These are phyloP conservation scores for Lacanobia wlatinum DNA, from an alignment of 2,888 invertebrate genomes.

Conservation along the genomic window DNA sequence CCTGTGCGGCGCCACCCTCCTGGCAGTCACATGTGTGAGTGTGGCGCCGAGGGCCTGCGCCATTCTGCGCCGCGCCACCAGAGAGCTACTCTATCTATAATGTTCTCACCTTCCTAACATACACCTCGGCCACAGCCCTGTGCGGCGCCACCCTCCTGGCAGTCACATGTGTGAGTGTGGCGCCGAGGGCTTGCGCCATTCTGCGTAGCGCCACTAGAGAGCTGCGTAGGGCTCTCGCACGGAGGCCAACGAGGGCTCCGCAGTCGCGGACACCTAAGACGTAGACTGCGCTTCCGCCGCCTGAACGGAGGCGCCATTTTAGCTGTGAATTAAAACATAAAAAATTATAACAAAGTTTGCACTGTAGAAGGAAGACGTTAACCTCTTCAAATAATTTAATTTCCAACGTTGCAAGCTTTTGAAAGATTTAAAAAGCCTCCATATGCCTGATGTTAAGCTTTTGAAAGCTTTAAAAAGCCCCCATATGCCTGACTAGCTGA, in stretches of 20 bases:
- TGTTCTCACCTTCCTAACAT: conserved; percentile 80
- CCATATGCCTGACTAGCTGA: no score
- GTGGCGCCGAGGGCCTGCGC: conserved; percentile 96
- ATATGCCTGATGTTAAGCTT: no score
- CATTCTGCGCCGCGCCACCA: conserved; percentile 91
- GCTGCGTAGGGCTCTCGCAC: conserved; percentile 95
- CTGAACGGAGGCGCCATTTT: conserved; percentile 97
- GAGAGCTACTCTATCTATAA: neutral
- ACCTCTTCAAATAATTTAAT: no score
- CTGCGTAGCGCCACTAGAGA: conserved; percentile 96
- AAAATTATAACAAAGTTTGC: no score
- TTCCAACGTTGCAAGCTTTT: no score
- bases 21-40: conserved; percentile 77
- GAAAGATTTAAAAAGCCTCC: no score
- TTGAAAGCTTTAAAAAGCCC: no score
- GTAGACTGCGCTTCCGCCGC: conserved; percentile 99
- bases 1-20: conserved; percentile 86
- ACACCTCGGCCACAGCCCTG: conserved; percentile 95
- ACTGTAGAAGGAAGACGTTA: no score
- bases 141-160: conserved; percentile 82
- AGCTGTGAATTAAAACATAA: conserved; percentile 87
- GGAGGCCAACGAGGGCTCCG: conserved; percentile 96
- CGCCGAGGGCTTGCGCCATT: conserved; percentile 97
- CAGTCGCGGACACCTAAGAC: conserved; percentile 98
- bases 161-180: conserved; percentile 89